Conservation (phyloP, 2,113 vertebrate species). For the Cinclus mexicanus region DNA sequence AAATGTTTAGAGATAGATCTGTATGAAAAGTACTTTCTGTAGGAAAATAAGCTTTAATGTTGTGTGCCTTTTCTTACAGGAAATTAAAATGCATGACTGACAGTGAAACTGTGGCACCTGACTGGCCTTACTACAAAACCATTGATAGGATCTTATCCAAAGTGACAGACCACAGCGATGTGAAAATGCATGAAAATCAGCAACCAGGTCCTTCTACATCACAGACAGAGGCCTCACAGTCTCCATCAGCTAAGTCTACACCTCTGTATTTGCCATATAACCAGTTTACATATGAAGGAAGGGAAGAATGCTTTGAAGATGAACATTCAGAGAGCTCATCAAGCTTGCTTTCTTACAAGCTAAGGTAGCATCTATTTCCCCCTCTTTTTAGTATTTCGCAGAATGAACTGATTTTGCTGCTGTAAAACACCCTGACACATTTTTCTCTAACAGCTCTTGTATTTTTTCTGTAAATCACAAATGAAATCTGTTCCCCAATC, state of each 20-base stretch:
- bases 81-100: constrained; percentile 88
- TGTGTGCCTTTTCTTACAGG: constrained; percentile 77
- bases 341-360: constrained; percentile 79
- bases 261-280: constrained; percentile 90
- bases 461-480: not conserved
- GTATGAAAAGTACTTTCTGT: not conserved
- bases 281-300: constrained; percentile 93
- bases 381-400: not conserved
- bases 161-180: constrained; percentile 83
- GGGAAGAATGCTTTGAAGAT: constrained; percentile 85
- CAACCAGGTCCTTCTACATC: constrained; percentile 85
- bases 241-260: constrained; percentile 81
- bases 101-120: constrained; percentile 81
- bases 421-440: not conserved
- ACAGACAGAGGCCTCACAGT: constrained; percentile 84
- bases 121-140: constrained; percentile 95
- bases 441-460: not conserved
- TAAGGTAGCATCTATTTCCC: constrained; percentile 68
- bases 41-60: constrained; percentile 47
- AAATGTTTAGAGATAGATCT: not conserved
- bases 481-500: not conserved
- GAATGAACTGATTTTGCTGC: not conserved
- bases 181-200: constrained; percentile 82
- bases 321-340: constrained; percentile 79
- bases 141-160: constrained; percentile 96